Percentiles rank a stretch among this genome's conserved stretches.
Evolutionary conservation across 2,888 invertebrate genomes (phyloP).

Genomic region (Linnaemya vulpina): DNA sequence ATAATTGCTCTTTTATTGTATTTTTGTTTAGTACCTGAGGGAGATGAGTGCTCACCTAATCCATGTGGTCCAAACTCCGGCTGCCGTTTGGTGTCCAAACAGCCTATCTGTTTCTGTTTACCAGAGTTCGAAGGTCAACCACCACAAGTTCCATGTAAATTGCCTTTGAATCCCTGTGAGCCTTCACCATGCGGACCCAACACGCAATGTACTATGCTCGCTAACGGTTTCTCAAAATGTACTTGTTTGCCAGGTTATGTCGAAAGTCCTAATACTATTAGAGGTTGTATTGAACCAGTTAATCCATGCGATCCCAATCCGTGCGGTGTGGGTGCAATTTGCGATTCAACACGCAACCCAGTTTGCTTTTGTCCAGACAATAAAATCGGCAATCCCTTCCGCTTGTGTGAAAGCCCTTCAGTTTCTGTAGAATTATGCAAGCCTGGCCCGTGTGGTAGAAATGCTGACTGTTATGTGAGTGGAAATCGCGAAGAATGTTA

Average conservation of each 20-base stretch:
- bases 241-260: slow-evolving; percentile 92
- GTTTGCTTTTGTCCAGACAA: slow-evolving; percentile 94
- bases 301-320: slow-evolving; percentile 93
- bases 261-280: slow-evolving; percentile 93
- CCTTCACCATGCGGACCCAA: slow-evolving; percentile 95
- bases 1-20: neutral
- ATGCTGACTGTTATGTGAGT: slow-evolving; percentile 92
- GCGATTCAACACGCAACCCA: slow-evolving; percentile 90
- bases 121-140: slow-evolving; percentile 94
- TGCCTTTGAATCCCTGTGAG: slow-evolving; percentile 91
- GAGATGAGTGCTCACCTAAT: slow-evolving; percentile 91
- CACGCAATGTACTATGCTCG: slow-evolving; percentile 90
- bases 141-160: slow-evolving; percentile 87
- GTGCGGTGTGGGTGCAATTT: slow-evolving; percentile 90
- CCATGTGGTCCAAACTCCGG: slow-evolving; percentile 93
- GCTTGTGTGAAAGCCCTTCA: slow-evolving; percentile 87
- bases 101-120: slow-evolving; percentile 93
- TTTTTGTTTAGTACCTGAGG: slow-evolving; percentile 89
- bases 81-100: slow-evolving; percentile 89
- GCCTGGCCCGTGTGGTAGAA: slow-evolving; percentile 92
- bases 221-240: slow-evolving; percentile 93
- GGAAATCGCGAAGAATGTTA: slow-evolving; percentile 93
- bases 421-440: slow-evolving; percentile 87
- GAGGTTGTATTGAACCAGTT: slow-evolving; percentile 91
- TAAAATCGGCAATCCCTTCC: slow-evolving; percentile 92